Evolutionary conservation across 2,888 invertebrate species (phyloP), one percentile per base, ranked within the genome.

Genomic region (Lydus trimaculatus): DNA sequence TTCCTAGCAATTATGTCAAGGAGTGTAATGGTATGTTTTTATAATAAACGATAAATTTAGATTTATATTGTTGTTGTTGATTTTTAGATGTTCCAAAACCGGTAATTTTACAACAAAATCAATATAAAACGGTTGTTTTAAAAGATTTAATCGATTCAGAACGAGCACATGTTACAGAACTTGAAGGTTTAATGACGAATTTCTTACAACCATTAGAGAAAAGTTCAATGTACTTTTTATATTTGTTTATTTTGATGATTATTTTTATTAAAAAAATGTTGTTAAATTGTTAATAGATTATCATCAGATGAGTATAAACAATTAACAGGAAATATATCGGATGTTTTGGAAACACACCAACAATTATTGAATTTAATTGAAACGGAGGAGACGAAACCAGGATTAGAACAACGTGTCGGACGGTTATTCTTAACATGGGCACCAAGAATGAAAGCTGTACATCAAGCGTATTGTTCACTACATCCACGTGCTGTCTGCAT

Each of bases 1-100:
- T 99, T 87, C 98, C 98, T 72, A 95, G 96, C 82, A 98, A 98
- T 87, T 98, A 98, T 89, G 97, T 97, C 71, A 94, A 94, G 82
- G 97, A 97, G 86, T 91, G 91, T 83, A 94, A 94, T 89, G 88
- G 90, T 88, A 84, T 60, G 56, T 17, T 65, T 39, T 20, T 33
- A 67, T 72, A 58, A 0, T 13, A 39, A 25, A 36, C 2, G 25
- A 8, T 58, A 8, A 28, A 28, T 39, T 36, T n/a, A 17, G 17
- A 28, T 17, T 64, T 36, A 9, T 7, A 11, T 56, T 39, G n/a
- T 25, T 58, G 25, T 56, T 23, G 52, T 52, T 25, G 20, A 17
- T 13, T 75, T 65, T 25, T 76, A 90, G 90, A 90, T 83, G 79
- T 86, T 63, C 84, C 87, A 58, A 88, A 87, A 65, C 87, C 89